Evolutionary conservation across 1,140 invertebrate genomes (phyloP).

Genomic region (Stegodyphus dumicola): DNA sequence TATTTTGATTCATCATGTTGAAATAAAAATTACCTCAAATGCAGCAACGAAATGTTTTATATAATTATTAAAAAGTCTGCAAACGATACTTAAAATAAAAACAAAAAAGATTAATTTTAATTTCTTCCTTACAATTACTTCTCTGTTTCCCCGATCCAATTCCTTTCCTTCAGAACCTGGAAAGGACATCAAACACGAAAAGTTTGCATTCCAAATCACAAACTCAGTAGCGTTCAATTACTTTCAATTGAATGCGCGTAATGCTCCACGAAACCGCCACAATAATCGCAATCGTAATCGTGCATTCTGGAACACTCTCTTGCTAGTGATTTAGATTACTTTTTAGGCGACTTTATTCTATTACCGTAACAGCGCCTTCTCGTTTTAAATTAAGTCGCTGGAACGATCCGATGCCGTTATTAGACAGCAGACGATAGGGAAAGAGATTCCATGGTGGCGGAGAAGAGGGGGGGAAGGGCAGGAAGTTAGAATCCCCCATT

Average conservation of each 20-base stretch:
- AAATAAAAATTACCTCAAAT: too few relatives aligned
- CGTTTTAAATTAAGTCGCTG: neutral
- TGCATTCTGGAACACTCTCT: neutral
- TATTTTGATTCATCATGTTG: too few relatives aligned
- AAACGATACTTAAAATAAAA: too few relatives aligned
- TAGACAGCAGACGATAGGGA: too few relatives aligned
- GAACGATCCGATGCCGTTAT: neutral
- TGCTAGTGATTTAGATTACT: neutral
- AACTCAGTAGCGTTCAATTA: neutral
- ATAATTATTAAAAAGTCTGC: too few relatives aligned
- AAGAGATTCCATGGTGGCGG: too few relatives aligned
- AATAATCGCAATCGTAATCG: neutral
- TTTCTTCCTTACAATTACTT: neutral
- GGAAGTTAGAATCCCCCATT: neutral
- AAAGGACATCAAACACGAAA: neutral
- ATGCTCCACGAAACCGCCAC: neutral
- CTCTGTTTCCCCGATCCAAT: neutral
- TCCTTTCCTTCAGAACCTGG: too few relatives aligned
- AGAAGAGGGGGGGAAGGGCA: neutral
- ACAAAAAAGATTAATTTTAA: neutral
- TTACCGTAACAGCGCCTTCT: neutral
- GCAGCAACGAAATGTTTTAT: too few relatives aligned
- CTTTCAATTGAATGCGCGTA: neutral
- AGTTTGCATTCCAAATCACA: neutral
- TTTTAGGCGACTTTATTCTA: constrained; percentile 2